phyloP scores from a whole-genome alignment of 2,888 invertebrate genomes.

The Linyphia triangularis region DNA sequence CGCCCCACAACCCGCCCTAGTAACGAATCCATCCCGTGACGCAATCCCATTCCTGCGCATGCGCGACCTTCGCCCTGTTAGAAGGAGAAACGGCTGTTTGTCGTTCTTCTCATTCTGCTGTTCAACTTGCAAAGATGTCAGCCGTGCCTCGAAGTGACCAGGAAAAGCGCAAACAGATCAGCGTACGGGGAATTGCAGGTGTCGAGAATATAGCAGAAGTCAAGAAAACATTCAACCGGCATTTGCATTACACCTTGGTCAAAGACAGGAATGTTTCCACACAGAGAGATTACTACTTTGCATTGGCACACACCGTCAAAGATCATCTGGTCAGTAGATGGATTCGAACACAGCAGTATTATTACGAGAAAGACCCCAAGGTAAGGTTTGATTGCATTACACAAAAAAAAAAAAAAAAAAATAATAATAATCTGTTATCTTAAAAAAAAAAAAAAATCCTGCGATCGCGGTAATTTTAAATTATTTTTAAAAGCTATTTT shows the following conservation, averaged over 20 bases:
- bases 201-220: constrained; percentile 97
- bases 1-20: background rate
- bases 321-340: constrained; percentile 98
- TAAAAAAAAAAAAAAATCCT: too few relatives aligned
- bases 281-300: constrained; percentile 98
- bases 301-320: constrained; percentile 97
- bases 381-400: constrained; percentile 33
- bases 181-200: constrained; percentile 86
- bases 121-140: constrained; percentile 53
- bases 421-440: too few relatives aligned
- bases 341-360: constrained; percentile 99
- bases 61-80: constrained; percentile 64
- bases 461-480: too few relatives aligned
- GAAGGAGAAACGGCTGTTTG: constrained; percentile 69
- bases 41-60: constrained; percentile 31
- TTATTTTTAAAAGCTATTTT: too few relatives aligned
- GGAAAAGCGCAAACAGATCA: constrained; percentile 77
- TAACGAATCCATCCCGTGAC: background rate
- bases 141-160: constrained; percentile 66
- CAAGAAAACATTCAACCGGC: constrained; percentile 99
- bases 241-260: constrained; percentile 98
- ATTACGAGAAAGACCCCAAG: constrained; percentile 99
- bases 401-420: too few relatives aligned
- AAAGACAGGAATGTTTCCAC: constrained; percentile 99
- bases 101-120: background rate